These are phyloP conservation scores for Chaetodon auriga DNA, from an alignment of 2,113 vertebrate genomes.

Conservation along the genomic window DNA sequence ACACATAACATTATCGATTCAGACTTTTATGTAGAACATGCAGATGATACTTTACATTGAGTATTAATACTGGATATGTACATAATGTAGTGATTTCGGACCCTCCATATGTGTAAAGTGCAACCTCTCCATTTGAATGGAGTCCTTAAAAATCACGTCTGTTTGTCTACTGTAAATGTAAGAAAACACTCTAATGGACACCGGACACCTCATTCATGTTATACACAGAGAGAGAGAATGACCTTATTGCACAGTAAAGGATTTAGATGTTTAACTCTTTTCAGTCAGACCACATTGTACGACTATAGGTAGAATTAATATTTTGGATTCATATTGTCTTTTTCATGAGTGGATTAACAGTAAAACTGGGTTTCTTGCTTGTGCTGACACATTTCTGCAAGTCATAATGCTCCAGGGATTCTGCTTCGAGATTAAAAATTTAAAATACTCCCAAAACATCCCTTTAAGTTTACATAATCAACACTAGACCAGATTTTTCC, in stretches of 20 bases:
- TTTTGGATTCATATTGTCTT: neutral
- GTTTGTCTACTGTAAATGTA: no score
- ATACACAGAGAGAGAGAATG: no score
- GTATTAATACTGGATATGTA: no score
- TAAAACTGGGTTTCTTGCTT: neutral
- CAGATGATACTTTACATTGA: no score
- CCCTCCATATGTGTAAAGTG: neutral
- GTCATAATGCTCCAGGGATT: neutral
- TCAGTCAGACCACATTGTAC: neutral
- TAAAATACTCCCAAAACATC: neutral
- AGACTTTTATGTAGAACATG: neutral
- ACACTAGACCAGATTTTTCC: neutral
- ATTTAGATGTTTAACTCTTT: no score
- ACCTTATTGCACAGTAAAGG: no score
- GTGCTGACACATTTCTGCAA: neutral
- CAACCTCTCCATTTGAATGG: neutral
- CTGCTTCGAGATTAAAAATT: neutral
- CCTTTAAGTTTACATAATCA: neutral
- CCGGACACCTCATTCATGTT: no score
- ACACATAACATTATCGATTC: neutral
- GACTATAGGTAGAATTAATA: neutral
- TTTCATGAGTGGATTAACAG: neutral
- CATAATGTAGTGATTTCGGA: neutral
- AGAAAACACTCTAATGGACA: no score
- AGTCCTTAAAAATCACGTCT: no score